Conservation (phyloP, 2,113 vertebrate species). For the Pan paniscus region DNA sequence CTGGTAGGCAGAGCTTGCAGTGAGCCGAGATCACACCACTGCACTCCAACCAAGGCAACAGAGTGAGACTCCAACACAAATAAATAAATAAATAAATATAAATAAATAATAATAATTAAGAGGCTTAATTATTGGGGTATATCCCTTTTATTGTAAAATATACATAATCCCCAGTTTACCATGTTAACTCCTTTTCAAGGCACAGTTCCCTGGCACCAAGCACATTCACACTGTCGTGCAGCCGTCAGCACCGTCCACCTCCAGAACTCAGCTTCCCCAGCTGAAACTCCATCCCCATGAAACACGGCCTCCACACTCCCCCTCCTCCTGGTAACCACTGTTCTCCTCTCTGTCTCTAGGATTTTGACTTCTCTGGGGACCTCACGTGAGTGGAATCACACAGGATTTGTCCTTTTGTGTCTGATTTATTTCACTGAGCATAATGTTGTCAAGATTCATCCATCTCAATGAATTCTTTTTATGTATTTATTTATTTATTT, state of each 20-base stretch:
- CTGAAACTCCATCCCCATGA: background rate
- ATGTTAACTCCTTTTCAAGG: background rate
- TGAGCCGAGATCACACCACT: accelerated
- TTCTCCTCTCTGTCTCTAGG: background rate
- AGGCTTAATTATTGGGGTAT: background rate
- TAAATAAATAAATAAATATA: too few species aligned
- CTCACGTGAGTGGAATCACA: background rate
- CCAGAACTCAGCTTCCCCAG: background rate
- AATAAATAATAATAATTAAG: background rate
- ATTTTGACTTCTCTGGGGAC: background rate
- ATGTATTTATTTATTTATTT: too few species aligned
- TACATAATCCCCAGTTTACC: background rate
- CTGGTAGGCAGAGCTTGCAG: too few species aligned
- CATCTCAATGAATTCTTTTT: background rate
- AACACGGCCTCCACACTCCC: background rate
- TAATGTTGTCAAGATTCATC: background rate
- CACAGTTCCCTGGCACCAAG: background rate
- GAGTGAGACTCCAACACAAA: too few species aligned
- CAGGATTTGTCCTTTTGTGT: background rate
- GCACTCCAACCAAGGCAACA: too few species aligned
- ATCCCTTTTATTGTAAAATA: background rate
- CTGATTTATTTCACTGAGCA: background rate
- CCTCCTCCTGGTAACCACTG: background rate
- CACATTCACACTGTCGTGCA: accelerated
- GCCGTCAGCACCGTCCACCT: background rate